Conservation (phyloP, 2,888 invertebrate species). For the Tipula lateralis region DNA sequence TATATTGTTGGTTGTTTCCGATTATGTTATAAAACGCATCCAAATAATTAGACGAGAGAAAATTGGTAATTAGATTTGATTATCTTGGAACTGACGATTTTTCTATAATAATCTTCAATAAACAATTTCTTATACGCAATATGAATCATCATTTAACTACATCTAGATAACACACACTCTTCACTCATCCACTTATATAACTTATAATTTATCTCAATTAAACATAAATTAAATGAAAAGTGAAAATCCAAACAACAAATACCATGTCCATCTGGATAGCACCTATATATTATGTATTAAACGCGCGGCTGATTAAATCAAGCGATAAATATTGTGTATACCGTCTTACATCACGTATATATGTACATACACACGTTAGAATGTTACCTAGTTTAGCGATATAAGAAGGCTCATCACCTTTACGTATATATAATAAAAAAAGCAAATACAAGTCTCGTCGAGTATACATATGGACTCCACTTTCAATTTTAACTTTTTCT, state of each 20-base stretch:
- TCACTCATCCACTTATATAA: neutral
- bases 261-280: neutral
- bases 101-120: too few relatives aligned
- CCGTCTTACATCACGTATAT: conserved; percentile 3
- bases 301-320: neutral
- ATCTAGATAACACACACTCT: neutral
- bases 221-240: neutral
- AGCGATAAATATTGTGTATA: neutral
- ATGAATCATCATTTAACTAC: too few relatives aligned
- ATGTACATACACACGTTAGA: neutral
- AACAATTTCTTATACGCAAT: too few relatives aligned
- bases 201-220: conserved; percentile 4
- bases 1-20: too few relatives aligned
- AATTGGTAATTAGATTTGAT: too few relatives aligned
- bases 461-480: neutral
- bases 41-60: too few relatives aligned
- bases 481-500: neutral
- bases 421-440: neutral
- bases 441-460: neutral
- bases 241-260: too few relatives aligned
- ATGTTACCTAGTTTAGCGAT: neutral
- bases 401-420: neutral
- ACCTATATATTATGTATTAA: neutral
- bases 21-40: too few relatives aligned
- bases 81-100: too few relatives aligned